These are phyloP conservation scores for Orientallactaga bullata DNA, from an alignment of 2,113 vertebrate species.

Conservation along the genomic window DNA sequence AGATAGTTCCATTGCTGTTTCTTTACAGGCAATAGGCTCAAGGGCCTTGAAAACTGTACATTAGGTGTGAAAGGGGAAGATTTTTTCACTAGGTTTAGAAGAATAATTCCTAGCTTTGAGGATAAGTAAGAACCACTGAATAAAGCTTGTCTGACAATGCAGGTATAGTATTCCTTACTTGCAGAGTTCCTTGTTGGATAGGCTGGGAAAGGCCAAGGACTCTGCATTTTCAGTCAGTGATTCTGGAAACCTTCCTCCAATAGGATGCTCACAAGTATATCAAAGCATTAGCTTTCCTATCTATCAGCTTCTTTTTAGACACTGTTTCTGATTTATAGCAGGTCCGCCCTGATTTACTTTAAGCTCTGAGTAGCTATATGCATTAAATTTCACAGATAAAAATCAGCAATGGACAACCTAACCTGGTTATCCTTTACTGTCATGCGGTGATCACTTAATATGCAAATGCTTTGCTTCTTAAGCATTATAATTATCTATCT, in stretches of 20 bases:
- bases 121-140: neutral
- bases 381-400: constrained; percentile 34
- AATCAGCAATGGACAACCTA: neutral
- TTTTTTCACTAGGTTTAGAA: neutral
- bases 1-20: neutral
- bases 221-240: neutral
- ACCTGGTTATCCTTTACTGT: constrained; percentile 2
- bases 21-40: neutral
- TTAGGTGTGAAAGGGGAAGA: neutral
- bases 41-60: neutral
- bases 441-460: neutral
- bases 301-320: neutral
- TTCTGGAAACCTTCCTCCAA: neutral
- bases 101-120: neutral
- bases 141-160: neutral
- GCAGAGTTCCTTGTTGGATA: neutral
- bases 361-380: neutral
- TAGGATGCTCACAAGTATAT: neutral
- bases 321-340: neutral
- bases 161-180: neutral
- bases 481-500: constrained; percentile 29
- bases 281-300: neutral
- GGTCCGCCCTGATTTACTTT: neutral
- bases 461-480: constrained; percentile 43
- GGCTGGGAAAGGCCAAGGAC: neutral